These are phyloP conservation scores for Heliconius erato DNA, from an alignment of 2,888 invertebrate genomes.

Conservation along the genomic window DNA sequence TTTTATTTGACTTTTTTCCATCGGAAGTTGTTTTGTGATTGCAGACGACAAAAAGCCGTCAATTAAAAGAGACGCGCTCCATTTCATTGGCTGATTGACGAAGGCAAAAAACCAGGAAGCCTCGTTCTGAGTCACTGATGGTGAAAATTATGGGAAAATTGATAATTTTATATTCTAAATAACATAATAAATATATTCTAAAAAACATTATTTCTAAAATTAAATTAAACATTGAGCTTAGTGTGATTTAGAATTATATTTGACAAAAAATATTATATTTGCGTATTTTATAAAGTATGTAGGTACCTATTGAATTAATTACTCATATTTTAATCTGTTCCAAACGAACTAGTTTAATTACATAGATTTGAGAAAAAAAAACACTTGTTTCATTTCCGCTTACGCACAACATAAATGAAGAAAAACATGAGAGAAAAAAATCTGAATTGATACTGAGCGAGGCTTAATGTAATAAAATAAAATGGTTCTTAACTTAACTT, in stretches of 20 bases:
- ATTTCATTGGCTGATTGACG: constrained; percentile 73
- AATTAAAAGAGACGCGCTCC: constrained; percentile 74
- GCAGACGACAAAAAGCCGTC: constrained; percentile 62
- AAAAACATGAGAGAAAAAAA: constrained; percentile 5
- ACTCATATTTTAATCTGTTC: background rate
- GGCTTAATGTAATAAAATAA: background rate
- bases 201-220: background rate
- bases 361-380: background rate
- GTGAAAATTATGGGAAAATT: constrained; percentile 62
- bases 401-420: constrained; percentile 1
- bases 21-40: constrained; percentile 59
- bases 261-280: background rate
- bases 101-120: constrained; percentile 74
- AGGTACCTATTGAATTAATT: background rate
- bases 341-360: constrained; percentile 3
- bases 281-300: background rate
- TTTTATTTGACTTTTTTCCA: constrained; percentile 40
- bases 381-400: constrained; percentile 13
- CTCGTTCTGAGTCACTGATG: constrained; percentile 65
- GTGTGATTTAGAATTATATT: too few species aligned
- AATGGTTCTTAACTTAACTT: background rate
- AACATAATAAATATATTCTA: background rate
- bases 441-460: background rate
- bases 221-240: too few species aligned
- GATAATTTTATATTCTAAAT: constrained; percentile 24